Conservation (phyloP, 1,140 invertebrate species). For the Oppia nitens region DNA sequence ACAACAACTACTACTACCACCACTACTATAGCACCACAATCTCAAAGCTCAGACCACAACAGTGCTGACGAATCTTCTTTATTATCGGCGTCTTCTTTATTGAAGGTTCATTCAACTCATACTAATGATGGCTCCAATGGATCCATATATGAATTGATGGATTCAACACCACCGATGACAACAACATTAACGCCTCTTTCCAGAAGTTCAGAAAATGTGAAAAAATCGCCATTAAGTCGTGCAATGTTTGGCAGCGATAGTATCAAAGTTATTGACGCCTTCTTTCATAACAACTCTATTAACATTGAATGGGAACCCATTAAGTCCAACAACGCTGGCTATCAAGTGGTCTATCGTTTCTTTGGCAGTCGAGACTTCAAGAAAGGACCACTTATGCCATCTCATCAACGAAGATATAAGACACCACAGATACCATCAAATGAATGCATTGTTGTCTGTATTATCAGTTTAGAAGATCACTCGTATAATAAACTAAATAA, state of each 20-base stretch:
- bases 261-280: constrained; percentile 38
- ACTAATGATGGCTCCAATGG: background rate
- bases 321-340: constrained; percentile 56
- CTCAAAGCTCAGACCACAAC: constrained; percentile 23
- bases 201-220: background rate
- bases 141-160: background rate
- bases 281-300: constrained; percentile 41
- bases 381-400: constrained; percentile 64
- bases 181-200: background rate
- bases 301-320: constrained; percentile 81
- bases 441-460: constrained; percentile 80
- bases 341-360: constrained; percentile 67
- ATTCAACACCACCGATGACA: background rate
- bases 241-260: background rate
- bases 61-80: too few relatives aligned
- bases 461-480: constrained; percentile 57
- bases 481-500: constrained; percentile 40
- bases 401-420: constrained; percentile 70
- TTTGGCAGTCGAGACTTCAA: constrained; percentile 80
- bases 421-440: constrained; percentile 74
- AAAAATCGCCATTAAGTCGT: background rate
- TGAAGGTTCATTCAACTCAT: background rate
- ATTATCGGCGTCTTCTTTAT: background rate
- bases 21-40: constrained; percentile 23
- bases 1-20: constrained; percentile 16